phyloP scores from a whole-genome alignment of 1,140 invertebrate genomes.

The Drosophila fuyamai region DNA sequence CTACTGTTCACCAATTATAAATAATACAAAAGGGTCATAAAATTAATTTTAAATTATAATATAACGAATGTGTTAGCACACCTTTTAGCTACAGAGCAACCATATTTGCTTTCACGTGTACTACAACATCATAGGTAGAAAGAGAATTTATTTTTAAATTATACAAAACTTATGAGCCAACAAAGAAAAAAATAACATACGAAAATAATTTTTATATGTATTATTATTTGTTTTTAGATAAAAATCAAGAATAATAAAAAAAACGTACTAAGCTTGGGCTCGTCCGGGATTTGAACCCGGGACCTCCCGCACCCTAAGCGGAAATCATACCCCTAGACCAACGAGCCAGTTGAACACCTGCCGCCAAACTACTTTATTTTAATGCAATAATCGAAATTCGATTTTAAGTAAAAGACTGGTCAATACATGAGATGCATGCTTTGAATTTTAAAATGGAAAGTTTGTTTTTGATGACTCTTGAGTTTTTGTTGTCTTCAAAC shows the following conservation, averaged over 20 bases:
- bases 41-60: background rate
- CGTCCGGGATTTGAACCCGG: slow-evolving; percentile 88
- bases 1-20: background rate
- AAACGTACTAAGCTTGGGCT: slow-evolving; percentile 82
- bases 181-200: too few relatives aligned
- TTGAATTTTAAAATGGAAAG: slow-evolving; percentile 12
- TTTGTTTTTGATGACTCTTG: slow-evolving; percentile 6
- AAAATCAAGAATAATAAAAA: slow-evolving; percentile 6
- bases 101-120: background rate
- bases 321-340: slow-evolving; percentile 88
- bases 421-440: slow-evolving; percentile 30
- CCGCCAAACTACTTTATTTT: slow-evolving; percentile 11
- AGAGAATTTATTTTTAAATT: too few relatives aligned
- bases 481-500: slow-evolving; percentile 24
- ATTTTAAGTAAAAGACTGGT: background rate
- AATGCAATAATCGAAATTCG: slow-evolving; percentile 6
- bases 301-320: slow-evolving; percentile 88
- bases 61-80: background rate
- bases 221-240: too few relatives aligned
- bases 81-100: background rate
- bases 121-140: too few relatives aligned
- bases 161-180: background rate
- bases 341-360: slow-evolving; percentile 84
- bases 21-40: too few relatives aligned
- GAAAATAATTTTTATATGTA: too few relatives aligned